A percentile compares a stretch with the other conserved stretches of the same genome.
Evolutionary conservation across 2,888 invertebrate species (phyloP).

Genomic region (Tetragonula carbonaria): DNA sequence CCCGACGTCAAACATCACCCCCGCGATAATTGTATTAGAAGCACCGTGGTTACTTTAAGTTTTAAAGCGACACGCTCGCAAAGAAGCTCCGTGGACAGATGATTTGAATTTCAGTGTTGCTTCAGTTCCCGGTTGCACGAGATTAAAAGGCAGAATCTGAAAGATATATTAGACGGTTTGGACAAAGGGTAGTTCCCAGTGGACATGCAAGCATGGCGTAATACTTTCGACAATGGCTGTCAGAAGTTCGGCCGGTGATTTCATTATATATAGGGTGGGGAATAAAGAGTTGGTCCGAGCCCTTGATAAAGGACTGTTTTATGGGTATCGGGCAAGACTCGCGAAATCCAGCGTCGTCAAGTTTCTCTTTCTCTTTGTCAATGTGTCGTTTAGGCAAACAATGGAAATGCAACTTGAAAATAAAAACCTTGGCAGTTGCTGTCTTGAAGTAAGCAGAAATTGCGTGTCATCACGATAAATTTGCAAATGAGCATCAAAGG

Average conservation of each 20-base stretch:
- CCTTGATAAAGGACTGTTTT: background rate
- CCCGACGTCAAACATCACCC: conserved; percentile 60
- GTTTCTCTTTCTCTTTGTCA: background rate
- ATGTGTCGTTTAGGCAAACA: background rate
- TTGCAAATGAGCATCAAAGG: background rate
- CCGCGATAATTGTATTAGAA: conserved; percentile 62
- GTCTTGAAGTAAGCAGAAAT: background rate
- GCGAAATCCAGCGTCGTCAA: background rate
- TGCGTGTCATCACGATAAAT: background rate
- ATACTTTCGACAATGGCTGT: background rate
- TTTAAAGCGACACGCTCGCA: background rate
- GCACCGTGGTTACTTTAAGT: conserved; percentile 19
- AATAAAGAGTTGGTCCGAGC: background rate
- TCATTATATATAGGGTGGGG: background rate
- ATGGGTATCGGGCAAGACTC: background rate
- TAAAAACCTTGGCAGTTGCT: background rate
- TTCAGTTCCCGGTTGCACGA: background rate
- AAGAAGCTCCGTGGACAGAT: background rate
- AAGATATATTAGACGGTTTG: background rate
- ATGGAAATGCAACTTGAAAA: background rate
- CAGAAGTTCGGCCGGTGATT: background rate
- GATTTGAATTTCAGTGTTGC: background rate
- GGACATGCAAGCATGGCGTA: background rate
- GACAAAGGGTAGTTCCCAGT: background rate
- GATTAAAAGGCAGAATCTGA: background rate